A percentile compares a stretch with the other conserved stretches of the same genome.
These are phyloP conservation scores for Tupaia tana DNA, from an alignment of 2,113 vertebrate species.

Conservation along the genomic window DNA sequence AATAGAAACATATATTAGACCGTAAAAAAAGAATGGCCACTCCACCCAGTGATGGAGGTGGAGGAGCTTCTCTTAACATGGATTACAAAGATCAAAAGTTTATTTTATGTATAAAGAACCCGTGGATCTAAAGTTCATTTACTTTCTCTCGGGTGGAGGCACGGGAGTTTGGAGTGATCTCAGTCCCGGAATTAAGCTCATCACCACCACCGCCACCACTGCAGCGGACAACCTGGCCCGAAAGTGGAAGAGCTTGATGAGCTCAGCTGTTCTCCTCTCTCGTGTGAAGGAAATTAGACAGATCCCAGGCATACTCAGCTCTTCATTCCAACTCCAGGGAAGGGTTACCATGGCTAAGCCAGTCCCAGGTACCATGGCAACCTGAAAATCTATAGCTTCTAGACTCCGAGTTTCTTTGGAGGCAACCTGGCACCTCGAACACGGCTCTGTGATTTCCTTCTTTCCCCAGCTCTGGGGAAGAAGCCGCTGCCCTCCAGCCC, in stretches of 20 bases:
- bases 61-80: not conserved
- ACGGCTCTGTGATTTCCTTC: not conserved
- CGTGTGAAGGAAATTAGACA: rapidly evolving
- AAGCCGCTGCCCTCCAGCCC: rapidly evolving
- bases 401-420: not conserved
- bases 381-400: not conserved
- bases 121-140: not conserved
- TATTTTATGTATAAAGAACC: not conserved
- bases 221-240: not conserved
- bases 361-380: not conserved
- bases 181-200: too few species aligned
- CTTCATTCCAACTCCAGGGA: not conserved
- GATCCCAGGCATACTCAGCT: not conserved
- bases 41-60: not conserved
- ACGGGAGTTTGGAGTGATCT: not conserved
- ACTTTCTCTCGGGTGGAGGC: not conserved
- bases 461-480: not conserved
- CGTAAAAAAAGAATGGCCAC: not conserved
- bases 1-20: not conserved
- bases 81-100: not conserved
- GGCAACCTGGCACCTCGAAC: not conserved
- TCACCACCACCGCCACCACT: too few species aligned
- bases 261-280: not conserved
- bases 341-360: not conserved
- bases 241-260: rapidly evolving